Evolutionary conservation across 1,140 invertebrate species (phyloP), one percentile per base, ranked within the genome.

Genomic region (Pachyrhynchus sulphureomaculatus): DNA sequence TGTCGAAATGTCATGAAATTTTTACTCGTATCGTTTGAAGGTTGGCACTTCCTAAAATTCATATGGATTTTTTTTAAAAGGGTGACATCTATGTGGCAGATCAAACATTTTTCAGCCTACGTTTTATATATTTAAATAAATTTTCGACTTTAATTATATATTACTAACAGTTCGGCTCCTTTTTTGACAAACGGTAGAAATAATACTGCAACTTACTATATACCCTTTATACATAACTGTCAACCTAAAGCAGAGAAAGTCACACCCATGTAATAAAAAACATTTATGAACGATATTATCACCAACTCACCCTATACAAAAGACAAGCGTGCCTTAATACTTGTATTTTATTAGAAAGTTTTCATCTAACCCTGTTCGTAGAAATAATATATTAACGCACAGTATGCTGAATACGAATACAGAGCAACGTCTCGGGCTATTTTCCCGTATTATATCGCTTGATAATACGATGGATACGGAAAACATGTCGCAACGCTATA

Each of bases 321-420:
- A 52, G 10, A 21, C 13, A 34, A 52, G 32, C 21, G 34, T 21
- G 33, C 49, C 15, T 52, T 52, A 52, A 37, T 52, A 36, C 49
- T 13, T 34, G 49, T 52, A 52, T 52, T 52, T 52, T 52, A 52
- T 52, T 52, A 52, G 49, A 52, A 37, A 37, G 49, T 34, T 52
- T 52, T 34, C 36, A 52, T 52, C 37, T 52, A 52, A 52, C 49
- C 37, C 49, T 34, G 32, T 52, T 52, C 49, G 37, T 32, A 37
- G 49, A 29, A 37, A 52, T 52, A 52, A 52, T 52, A 52, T 52
- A 52, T 52, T 52, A 52, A 52, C 49, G 49, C 49, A 15, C 24
- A 24, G 32, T 37, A 34, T 36, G 32, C 23, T 37, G 49, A 52
- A 52, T 52, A 52, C 49, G 33, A 52, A 52, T 52, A 52, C 36